Percentiles rank a stretch among this genome's conserved stretches.
phyloP scores from a whole-genome alignment of 2,113 vertebrate genomes.

The Engystomops pustulosus region DNA sequence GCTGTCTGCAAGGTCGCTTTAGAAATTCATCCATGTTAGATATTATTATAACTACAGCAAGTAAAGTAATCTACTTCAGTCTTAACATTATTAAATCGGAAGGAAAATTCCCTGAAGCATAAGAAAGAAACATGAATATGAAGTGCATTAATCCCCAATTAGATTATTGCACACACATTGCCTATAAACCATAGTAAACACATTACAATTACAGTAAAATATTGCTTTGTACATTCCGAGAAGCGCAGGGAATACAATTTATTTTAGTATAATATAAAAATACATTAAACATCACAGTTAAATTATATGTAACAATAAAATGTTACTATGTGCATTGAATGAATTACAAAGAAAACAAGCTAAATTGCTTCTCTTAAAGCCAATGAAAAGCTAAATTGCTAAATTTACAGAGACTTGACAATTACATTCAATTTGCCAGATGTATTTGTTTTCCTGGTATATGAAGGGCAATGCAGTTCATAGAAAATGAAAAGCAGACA shows the following conservation, averaged over 20 bases:
- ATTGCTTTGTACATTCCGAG: background rate
- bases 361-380: slow-evolving; percentile 16
- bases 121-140: background rate
- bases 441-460: slow-evolving; percentile 44
- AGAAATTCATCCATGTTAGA: background rate
- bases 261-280: slow-evolving; percentile 1
- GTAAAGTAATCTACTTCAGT: background rate
- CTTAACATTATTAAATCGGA: background rate
- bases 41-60: background rate
- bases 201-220: background rate
- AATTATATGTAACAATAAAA: slow-evolving; percentile 10
- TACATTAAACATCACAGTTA: slow-evolving; percentile 11
- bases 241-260: background rate
- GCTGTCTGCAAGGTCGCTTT: too few species aligned
- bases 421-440: slow-evolving; percentile 35
- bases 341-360: slow-evolving; percentile 9
- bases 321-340: slow-evolving; percentile 2
- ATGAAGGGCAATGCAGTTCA: slow-evolving; percentile 12
- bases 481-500: background rate
- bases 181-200: background rate
- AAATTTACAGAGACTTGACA: slow-evolving; percentile 41
- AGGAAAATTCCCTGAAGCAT: background rate
- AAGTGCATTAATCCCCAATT: slow-evolving; percentile 20
- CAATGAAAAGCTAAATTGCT: slow-evolving; percentile 35
- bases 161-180: background rate